Percentiles rank a stretch among this genome's conserved stretches.
Conservation (phyloP, 2,888 invertebrate species). For the Dione vanillae region DNA sequence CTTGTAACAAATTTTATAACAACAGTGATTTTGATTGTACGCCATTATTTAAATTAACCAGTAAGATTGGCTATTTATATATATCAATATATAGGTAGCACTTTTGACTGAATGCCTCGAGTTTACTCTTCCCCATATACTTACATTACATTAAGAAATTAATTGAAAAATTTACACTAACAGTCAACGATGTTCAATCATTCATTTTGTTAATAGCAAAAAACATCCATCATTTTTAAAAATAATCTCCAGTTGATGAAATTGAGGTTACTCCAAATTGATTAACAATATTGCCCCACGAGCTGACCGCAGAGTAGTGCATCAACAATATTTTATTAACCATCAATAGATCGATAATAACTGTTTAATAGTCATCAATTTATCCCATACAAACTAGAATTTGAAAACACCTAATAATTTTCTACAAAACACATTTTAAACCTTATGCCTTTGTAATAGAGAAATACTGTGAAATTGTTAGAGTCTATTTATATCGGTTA, state of each 20-base stretch:
- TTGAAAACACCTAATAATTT: constrained; percentile 4
- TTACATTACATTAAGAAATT: too few relatives aligned
- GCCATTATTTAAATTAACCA: too few relatives aligned
- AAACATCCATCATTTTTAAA: neutral
- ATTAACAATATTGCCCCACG: constrained; percentile 57
- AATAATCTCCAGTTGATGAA: neutral
- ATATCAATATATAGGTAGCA: too few relatives aligned
- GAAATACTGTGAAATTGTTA: constrained; percentile 23
- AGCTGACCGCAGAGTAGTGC: constrained; percentile 39
- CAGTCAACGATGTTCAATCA: neutral
- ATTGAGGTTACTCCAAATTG: neutral
- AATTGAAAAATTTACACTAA: too few relatives aligned
- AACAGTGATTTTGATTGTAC: too few relatives aligned
- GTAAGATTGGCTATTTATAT: too few relatives aligned
- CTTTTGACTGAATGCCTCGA: too few relatives aligned
- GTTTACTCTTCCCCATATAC: too few relatives aligned
- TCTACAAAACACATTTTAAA: constrained; percentile 41
- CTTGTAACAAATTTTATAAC: too few relatives aligned
- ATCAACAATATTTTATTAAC: constrained; percentile 80
- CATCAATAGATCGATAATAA: constrained; percentile 77
- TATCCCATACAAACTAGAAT: constrained; percentile 58
- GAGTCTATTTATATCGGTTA: constrained; percentile 47
- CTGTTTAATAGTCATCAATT: constrained; percentile 79
- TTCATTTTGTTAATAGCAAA: neutral
- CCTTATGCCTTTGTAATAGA: constrained; percentile 42